A percentile compares a stretch with the other conserved stretches of the same genome.
Evolutionary conservation across 2,113 vertebrate genomes (phyloP).

Genomic region (Dolichotis patagonum): DNA sequence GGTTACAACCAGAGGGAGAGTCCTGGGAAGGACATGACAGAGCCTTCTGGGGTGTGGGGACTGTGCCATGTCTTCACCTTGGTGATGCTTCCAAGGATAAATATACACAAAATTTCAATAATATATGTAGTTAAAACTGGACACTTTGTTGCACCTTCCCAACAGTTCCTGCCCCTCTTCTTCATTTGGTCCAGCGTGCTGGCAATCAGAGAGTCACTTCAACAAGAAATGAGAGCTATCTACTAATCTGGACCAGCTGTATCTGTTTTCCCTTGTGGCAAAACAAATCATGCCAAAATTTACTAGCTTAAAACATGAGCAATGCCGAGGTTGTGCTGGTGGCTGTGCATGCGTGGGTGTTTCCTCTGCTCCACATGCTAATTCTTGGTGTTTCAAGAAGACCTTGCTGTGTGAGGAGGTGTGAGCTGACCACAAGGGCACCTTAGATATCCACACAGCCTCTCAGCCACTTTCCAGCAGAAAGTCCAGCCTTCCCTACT

Average conservation of each 20-base stretch:
- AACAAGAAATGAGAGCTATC: neutral
- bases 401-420: neutral
- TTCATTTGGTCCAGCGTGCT: neutral
- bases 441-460: neutral
- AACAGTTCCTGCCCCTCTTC: neutral
- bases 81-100: neutral
- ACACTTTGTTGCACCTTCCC: neutral
- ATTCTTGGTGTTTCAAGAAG: neutral
- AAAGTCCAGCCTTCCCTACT: neutral
- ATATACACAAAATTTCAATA: neutral
- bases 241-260: neutral
- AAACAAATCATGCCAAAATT: neutral
- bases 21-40: neutral
- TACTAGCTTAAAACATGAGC: neutral
- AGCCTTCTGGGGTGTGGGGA: neutral
- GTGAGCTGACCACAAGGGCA: neutral
- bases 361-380: neutral
- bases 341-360: neutral
- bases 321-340: too few species aligned
- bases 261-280: neutral
- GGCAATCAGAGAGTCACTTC: neutral
- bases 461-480: neutral
- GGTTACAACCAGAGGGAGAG: neutral
- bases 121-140: neutral
- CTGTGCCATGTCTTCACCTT: neutral